Conservation (phyloP, 1,140 invertebrate genomes). For the Neodiprion virginianus region DNA sequence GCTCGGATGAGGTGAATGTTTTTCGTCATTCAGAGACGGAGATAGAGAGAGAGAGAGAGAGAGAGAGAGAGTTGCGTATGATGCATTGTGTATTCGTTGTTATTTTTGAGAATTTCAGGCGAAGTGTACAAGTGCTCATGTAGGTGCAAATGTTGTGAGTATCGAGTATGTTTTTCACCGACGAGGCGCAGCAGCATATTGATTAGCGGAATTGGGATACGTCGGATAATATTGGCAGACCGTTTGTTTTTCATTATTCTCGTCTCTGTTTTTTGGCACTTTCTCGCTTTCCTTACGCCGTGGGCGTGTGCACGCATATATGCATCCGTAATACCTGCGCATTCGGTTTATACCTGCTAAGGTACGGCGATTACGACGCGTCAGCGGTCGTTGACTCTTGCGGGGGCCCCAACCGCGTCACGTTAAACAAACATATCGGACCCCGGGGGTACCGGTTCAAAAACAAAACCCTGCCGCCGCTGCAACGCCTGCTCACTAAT, state of each 20-base stretch:
- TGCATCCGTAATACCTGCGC: no score
- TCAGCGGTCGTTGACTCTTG: background rate
- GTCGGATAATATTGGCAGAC: background rate
- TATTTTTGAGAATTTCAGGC: no score
- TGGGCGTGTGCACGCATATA: no score
- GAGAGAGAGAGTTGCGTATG: background rate
- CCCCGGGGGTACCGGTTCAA: constrained; percentile 4
- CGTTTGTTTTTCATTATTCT: no score
- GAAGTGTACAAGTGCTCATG: no score
- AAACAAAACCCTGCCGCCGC: background rate
- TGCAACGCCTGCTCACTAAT: background rate
- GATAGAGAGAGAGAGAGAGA: background rate
- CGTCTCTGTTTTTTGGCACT: background rate
- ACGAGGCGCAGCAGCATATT: background rate
- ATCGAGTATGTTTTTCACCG: background rate
- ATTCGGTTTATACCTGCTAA: no score
- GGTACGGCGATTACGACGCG: background rate
- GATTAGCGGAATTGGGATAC: background rate
- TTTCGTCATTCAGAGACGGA: background rate
- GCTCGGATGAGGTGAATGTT: background rate
- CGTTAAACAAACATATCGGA: constrained; percentile 3
- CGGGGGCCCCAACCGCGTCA: background rate
- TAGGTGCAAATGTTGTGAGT: no score
- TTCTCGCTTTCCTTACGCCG: background rate
- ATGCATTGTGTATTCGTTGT: no score